Conservation (phyloP, 1,140 invertebrate genomes). For the Rhagoletis zephyria region DNA sequence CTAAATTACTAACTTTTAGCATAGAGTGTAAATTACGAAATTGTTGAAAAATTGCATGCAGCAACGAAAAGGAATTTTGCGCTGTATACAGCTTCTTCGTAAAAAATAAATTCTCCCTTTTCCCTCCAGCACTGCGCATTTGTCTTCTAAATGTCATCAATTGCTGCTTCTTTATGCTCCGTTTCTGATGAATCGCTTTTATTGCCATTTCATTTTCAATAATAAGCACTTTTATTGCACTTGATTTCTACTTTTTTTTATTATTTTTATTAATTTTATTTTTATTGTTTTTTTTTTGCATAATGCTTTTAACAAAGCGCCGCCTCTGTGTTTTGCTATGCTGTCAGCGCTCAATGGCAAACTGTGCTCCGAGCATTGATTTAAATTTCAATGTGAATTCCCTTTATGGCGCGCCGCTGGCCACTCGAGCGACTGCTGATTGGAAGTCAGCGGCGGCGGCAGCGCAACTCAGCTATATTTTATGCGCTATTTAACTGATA, state of each 20-base stretch:
- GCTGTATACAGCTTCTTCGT: too few relatives aligned
- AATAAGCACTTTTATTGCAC: constrained; percentile 26
- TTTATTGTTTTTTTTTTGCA: neutral
- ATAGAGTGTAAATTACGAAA: too few relatives aligned
- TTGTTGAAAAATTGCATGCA: neutral
- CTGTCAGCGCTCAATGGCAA: neutral
- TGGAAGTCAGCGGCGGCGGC: neutral
- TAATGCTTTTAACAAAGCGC: neutral
- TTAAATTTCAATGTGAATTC: constrained; percentile 50
- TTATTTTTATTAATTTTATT: constrained; percentile 19
- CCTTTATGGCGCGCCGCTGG: constrained; percentile 28
- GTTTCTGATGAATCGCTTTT: neutral
- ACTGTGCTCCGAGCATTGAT: constrained; percentile 40
- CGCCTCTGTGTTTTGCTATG: neutral
- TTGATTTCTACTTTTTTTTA: neutral
- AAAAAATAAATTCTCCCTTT: too few relatives aligned
- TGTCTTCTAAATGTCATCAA: neutral
- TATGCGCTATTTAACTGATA: constrained; percentile 21
- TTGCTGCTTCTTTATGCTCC: neutral
- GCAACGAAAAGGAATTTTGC: too few relatives aligned
- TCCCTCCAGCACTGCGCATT: too few relatives aligned
- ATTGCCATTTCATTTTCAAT: constrained; percentile 48
- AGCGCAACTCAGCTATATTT: constrained; percentile 7
- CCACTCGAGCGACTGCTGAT: constrained; percentile 5
- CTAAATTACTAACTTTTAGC: neutral